A percentile compares a stretch with the other conserved stretches of the same genome.
Evolutionary conservation across 2,113 vertebrate genomes (phyloP).

Genomic region (Campylorhamphus procurvoides): DNA sequence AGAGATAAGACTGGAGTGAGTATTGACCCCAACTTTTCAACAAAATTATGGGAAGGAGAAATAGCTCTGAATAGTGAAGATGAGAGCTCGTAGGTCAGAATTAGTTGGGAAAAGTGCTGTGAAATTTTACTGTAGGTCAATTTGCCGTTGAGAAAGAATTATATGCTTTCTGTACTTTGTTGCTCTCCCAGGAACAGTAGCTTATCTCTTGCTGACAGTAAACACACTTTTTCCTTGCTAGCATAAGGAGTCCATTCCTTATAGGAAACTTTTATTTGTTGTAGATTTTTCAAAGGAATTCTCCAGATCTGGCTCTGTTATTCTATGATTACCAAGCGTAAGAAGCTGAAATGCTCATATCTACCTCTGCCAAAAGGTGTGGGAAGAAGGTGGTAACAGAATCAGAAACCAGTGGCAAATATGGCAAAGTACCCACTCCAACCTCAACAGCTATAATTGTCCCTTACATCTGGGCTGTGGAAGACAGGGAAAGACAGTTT

Average conservation of each 20-base stretch:
- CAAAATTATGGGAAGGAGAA: not conserved
- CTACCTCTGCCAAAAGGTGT: not conserved
- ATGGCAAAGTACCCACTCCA: fast-evolving
- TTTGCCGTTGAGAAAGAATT: not conserved
- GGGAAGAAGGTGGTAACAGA: not conserved
- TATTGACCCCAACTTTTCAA: not conserved
- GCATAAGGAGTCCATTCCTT: not conserved
- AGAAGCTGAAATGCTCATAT: not conserved
- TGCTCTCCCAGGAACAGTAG: not conserved
- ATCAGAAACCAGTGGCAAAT: not conserved
- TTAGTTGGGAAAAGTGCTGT: not conserved
- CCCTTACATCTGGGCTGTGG: not conserved
- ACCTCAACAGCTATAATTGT: not conserved
- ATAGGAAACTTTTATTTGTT: not conserved
- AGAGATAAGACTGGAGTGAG: not conserved
- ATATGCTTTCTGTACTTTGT: not conserved
- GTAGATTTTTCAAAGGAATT: not conserved
- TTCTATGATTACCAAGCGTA: not conserved
- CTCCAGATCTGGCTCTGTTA: not conserved
- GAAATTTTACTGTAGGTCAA: not conserved
- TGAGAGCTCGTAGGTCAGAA: not conserved
- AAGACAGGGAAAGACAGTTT: not conserved
- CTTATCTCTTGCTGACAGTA: not conserved
- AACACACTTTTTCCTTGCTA: not conserved
- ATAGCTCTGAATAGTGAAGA: not conserved